Percentiles rank a stretch among this genome's conserved stretches.
Evolutionary conservation across 2,797 vertebrate genomes (phyloP).

Genomic region (Coccyzus lansbergi): DNA sequence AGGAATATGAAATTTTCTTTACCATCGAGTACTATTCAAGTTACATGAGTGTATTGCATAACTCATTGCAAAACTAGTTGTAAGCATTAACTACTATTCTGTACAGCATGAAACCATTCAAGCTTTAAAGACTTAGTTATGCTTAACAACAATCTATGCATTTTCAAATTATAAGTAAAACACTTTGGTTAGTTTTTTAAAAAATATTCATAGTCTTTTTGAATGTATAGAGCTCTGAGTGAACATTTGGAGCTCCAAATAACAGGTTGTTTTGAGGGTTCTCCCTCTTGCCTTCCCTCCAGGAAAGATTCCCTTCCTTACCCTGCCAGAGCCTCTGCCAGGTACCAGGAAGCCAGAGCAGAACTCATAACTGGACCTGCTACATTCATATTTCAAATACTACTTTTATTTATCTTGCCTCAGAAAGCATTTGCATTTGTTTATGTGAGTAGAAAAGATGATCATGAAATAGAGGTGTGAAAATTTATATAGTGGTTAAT

Average conservation of each 20-base stretch:
- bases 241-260: background rate
- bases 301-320: background rate
- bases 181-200: background rate
- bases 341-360: background rate
- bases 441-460: constrained; percentile 59
- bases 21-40: background rate
- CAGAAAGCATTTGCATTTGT: constrained; percentile 21
- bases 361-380: background rate
- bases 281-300: background rate
- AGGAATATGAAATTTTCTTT: background rate
- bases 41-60: background rate
- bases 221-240: background rate
- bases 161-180: background rate
- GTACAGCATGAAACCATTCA: background rate
- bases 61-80: background rate
- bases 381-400: background rate
- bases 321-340: background rate
- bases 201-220: background rate
- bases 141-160: background rate
- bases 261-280: background rate
- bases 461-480: constrained; percentile 76
- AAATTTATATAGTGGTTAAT: constrained; percentile 81
- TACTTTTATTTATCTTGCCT: constrained; percentile 31
- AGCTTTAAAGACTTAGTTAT: background rate
- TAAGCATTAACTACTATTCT: background rate